Base-by-base conservation (phyloP, 2,888 invertebrate genomes). In the Dynastes tityus region DNA sequence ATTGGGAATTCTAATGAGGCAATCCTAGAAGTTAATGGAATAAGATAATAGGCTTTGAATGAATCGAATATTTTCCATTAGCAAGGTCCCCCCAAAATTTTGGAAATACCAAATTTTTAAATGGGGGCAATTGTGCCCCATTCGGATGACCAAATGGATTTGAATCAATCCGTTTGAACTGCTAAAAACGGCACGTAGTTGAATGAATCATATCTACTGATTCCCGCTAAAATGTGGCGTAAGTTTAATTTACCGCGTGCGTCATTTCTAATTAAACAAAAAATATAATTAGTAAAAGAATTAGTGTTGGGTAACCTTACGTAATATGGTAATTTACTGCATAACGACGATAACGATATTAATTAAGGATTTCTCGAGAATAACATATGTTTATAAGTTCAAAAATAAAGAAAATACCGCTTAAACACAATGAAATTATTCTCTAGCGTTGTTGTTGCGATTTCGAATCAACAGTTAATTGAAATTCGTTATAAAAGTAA, bases 21-120 rank as follows among this genome's bases (percentile, higher is more conserved):
- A 16, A 55, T n/a, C n/a, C 5, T 16, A 55, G 8, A n/a, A 5
- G 53, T 55, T n/a, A 16, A 55, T n/a, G 53, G 16, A 55, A 5
- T 16, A n/a, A 16, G n/a, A 16, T 6, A 55, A 55, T 16, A 6
- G 53, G n/a, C 2, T n/a, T n/a, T 2, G 32, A 32, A 0, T 32
- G 5, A 32, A 32, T 32, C 32, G 53, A 55, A 55, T n/a, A 55
- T 16, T 16, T 5, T 55, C 11, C 45, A 45, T 2, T 55, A 22
- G 29, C 29, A 61, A 61, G 61, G 61, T 61, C 27, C 29, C 1
- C 27, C 61, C n/a, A n/a, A n/a, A n/a, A 8, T 61, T 61, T 61
- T 11, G 61, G 61, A 61, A 61, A 29, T 61, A 16, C 61, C 61
- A n/a, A n/a, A n/a, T n/a, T n/a, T n/a, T n/a, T n/a, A n/a, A n/a